Conservation (phyloP, 2,888 invertebrate species). For the Schizaphis graminum region DNA sequence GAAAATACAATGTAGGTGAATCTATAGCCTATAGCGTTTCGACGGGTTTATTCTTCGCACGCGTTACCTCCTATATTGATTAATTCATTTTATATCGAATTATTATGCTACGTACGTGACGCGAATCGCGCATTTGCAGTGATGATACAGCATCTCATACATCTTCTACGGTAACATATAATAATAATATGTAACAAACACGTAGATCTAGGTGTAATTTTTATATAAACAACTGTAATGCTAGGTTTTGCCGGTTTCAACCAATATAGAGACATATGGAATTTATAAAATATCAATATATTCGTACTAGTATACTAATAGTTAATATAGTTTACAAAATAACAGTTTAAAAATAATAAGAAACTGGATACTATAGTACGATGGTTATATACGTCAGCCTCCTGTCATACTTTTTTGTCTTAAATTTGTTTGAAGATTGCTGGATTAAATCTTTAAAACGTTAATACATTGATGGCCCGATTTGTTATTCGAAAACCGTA, state of each 20-base stretch:
- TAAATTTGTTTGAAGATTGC: neutral
- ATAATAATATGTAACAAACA: neutral
- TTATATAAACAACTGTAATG: neutral
- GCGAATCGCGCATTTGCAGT: neutral
- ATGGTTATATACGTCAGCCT: neutral
- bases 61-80: neutral
- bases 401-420: neutral
- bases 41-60: neutral
- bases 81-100: conserved; percentile 9
- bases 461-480: neutral
- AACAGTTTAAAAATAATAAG: neutral
- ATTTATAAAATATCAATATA: neutral
- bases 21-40: neutral
- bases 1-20: neutral
- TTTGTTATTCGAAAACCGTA: neutral
- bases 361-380: neutral
- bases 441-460: neutral
- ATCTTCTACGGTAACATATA: neutral
- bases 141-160: neutral
- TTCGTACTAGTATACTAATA: neutral
- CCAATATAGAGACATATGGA: neutral
- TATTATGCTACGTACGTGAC: neutral
- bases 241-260: neutral
- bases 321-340: neutral
- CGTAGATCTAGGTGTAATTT: neutral